phyloP scores from a whole-genome alignment of 2,888 invertebrate species.

The Patella caerulea region DNA sequence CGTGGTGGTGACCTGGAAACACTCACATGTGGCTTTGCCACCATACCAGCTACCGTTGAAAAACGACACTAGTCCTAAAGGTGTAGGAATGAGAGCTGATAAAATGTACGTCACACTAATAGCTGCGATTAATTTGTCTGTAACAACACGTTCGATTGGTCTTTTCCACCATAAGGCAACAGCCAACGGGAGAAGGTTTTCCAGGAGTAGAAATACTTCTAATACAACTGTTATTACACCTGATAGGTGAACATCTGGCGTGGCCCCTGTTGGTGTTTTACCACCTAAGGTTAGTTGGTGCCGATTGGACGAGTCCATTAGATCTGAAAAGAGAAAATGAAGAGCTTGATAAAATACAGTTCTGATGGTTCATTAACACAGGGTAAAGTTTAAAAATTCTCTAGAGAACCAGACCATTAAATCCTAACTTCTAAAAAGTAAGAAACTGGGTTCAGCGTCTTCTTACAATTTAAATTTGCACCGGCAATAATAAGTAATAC shows the following conservation, averaged over 20 bases:
- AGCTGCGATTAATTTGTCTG: conserved; percentile 53
- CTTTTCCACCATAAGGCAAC: conserved; percentile 45
- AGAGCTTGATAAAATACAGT: not conserved
- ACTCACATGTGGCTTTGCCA: conserved; percentile 50
- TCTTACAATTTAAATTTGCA: too few relatives aligned
- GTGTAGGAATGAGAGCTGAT: conserved; percentile 55
- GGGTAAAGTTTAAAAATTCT: too few relatives aligned
- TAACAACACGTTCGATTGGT: conserved; percentile 43
- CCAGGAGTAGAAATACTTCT: conserved; percentile 48
- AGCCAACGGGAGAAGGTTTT: conserved; percentile 52
- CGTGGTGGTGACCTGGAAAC: conserved; percentile 53
- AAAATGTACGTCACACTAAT: conserved; percentile 55
- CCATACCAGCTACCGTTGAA: conserved; percentile 57
- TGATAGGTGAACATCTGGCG: conserved; percentile 39
- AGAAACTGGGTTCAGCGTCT: too few relatives aligned
- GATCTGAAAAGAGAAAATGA: conserved; percentile 6
- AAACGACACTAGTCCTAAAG: conserved; percentile 53
- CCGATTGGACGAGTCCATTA: not conserved
- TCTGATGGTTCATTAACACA: too few relatives aligned
- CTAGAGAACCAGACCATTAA: too few relatives aligned
- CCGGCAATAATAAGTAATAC: too few relatives aligned
- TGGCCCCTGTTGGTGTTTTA: not conserved
- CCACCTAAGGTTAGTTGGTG: not conserved
- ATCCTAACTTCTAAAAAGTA: too few relatives aligned
- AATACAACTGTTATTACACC: conserved; percentile 50